Evolutionary conservation across 2,113 vertebrate species (phyloP), one percentile per base, ranked within the genome.

Genomic region (Pungitius pungitius): DNA sequence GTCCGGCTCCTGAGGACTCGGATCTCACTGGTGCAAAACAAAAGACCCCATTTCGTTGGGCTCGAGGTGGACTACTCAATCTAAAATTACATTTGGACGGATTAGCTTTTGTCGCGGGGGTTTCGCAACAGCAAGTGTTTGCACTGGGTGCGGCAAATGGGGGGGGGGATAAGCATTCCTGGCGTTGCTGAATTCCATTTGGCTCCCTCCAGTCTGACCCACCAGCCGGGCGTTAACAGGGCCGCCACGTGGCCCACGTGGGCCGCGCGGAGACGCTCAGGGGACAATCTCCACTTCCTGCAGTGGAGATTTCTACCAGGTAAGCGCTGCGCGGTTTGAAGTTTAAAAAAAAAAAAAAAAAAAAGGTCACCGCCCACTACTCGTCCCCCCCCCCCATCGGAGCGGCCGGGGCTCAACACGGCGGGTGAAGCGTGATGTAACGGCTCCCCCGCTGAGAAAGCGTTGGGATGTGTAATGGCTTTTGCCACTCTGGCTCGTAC

Each of bases 141-240:
- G 71, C 60, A 62, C 55, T 81, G 79, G 75, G 74, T 26, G 61
- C 18, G 51, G 77, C 82, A 64, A 73, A 69, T 6, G n/a, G n/a
- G n/a, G n/a, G n/a, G n/a, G 33, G 73, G 85, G 85, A 88, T 89
- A 78, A 71, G 76, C 79, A 83, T 91, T 89, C 85, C 82, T 66
- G 13, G 64, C 77, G 80, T 69, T 74, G 69, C 77, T 76, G 78
- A 85, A 89, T 91, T 91, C 89, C 86, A 81, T 72, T 66, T 60
- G 81, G 66, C 84, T 83, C 88, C 81, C 79, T 33, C 68, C 85
- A 78, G 87, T 88, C 83, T 85, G 81, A 80, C 78, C n/a, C 81
- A 40, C 62, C 55, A 83, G 75, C 59, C 18, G 59, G 77, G 65
- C 84, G 86, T 81, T 74, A 78, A 58, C 47, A 60, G 74, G 74